Percentiles rank a stretch among this genome's conserved stretches.
Conservation (phyloP, 2,888 invertebrate species). For the Amphipoea lucens region DNA sequence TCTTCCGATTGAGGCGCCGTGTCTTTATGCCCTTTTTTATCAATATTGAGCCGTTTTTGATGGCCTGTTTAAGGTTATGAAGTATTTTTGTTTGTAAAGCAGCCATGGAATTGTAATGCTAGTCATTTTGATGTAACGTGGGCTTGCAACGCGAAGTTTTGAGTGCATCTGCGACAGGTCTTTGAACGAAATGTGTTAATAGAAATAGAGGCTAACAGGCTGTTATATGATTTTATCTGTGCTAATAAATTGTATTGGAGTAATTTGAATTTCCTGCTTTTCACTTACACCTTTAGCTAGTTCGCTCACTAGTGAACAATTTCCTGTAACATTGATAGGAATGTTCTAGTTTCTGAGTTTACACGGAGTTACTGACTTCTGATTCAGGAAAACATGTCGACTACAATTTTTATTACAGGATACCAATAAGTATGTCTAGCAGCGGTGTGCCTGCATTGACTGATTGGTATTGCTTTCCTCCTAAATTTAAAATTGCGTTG, state of each 20-base stretch:
- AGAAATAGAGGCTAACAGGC: constrained; percentile 11
- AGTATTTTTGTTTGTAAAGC: constrained; percentile 61
- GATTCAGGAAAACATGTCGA: not conserved
- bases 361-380: not conserved
- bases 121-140: constrained; percentile 12
- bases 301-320: constrained; percentile 22
- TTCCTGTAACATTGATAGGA: constrained; percentile 34
- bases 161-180: constrained; percentile 13
- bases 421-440: not conserved
- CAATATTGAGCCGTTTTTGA: constrained; percentile 67
- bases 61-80: constrained; percentile 65
- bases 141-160: constrained; percentile 47
- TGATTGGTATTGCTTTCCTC: not conserved
- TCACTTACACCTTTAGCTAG: constrained; percentile 21
- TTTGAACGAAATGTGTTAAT: constrained; percentile 30
- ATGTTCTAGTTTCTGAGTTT: constrained; percentile 12
- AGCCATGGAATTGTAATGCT: constrained; percentile 55
- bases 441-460: not conserved
- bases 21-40: constrained; percentile 64
- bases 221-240: constrained; percentile 46
- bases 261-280: constrained; percentile 55
- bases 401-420: not conserved
- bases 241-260: constrained; percentile 41
- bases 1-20: constrained; percentile 66
- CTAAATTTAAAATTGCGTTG: not conserved